A percentile compares a stretch with the other conserved stretches of the same genome.
phyloP scores from a whole-genome alignment of 2,113 vertebrate species.

The Colistium nudipinnis region DNA sequence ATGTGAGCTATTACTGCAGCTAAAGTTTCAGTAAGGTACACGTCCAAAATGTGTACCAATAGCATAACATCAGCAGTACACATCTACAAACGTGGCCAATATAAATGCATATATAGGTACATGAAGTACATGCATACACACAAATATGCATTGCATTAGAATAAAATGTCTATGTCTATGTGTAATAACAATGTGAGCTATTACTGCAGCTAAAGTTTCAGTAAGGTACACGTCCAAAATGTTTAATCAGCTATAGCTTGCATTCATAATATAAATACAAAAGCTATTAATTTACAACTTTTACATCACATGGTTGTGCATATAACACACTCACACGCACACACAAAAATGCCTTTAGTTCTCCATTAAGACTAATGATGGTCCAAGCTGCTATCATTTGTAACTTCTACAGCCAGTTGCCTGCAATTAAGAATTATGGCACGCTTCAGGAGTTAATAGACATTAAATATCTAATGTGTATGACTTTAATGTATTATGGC shows the following conservation, averaged over 20 bases:
- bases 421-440: slow-evolving; percentile 58
- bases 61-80: too few species aligned
- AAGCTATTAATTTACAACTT: slow-evolving; percentile 3
- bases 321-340: slow-evolving; percentile 3
- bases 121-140: too few species aligned
- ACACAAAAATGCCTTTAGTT: slow-evolving; percentile 16
- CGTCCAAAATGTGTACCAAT: neutral
- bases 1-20: neutral
- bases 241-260: neutral
- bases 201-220: neutral
- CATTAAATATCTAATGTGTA: slow-evolving; percentile 55
- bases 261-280: slow-evolving; percentile 15
- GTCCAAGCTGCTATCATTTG: slow-evolving; percentile 37
- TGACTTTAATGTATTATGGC: slow-evolving; percentile 39
- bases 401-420: slow-evolving; percentile 37
- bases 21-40: neutral
- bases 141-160: neutral
- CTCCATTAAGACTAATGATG: slow-evolving; percentile 60
- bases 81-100: too few species aligned
- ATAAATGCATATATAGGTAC: too few species aligned
- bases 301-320: neutral
- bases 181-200: neutral
- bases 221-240: neutral
- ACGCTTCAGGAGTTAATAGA: slow-evolving; percentile 52
- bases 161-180: neutral